These are phyloP conservation scores for Drosophila melanosoma DNA, from an alignment of 2,888 invertebrate species.

Conservation along the genomic window DNA sequence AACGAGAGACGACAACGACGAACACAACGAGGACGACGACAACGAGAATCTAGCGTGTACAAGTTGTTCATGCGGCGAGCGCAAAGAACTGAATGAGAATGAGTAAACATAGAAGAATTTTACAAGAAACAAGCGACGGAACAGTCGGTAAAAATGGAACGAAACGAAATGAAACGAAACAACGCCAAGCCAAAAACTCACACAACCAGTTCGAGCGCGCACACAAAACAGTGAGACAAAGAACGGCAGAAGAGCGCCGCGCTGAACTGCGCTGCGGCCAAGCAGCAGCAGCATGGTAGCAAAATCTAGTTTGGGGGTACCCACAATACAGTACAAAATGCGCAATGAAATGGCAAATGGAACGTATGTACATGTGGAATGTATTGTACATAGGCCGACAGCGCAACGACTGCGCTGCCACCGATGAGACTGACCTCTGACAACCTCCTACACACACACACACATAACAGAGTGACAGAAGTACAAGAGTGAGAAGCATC, in stretches of 20 bases:
- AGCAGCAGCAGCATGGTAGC: conserved; percentile 44
- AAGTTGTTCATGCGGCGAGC: conserved; percentile 76
- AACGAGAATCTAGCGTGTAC: conserved; percentile 49
- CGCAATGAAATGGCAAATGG: conserved; percentile 69
- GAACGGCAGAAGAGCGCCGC: conserved; percentile 49
- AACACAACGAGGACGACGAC: conserved; percentile 54
- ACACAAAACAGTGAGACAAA: conserved; percentile 63
- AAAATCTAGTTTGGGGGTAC: conserved; percentile 70
- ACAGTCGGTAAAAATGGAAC: conserved; percentile 24
- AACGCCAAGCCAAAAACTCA: conserved; percentile 70
- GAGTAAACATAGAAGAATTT: conserved; percentile 72
- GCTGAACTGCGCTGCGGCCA: conserved; percentile 18
- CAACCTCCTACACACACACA: conserved; percentile 75
- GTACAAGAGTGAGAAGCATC: conserved; percentile 48
- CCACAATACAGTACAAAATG: conserved; percentile 45
- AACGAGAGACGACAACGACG: conserved; percentile 50
- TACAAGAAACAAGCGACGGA: conserved; percentile 67
- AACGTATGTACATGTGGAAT: conserved; percentile 54
- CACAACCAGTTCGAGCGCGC: conserved; percentile 69
- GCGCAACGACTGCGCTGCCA: conserved; percentile 62
- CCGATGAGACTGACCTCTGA: conserved; percentile 80
- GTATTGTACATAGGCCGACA: conserved; percentile 55
- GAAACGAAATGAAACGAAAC: conserved; percentile 37
- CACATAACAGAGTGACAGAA: conserved; percentile 35
- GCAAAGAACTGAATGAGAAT: conserved; percentile 79